phyloP scores from a whole-genome alignment of 1,140 invertebrate species.

The Brevipalpus yothersi region DNA sequence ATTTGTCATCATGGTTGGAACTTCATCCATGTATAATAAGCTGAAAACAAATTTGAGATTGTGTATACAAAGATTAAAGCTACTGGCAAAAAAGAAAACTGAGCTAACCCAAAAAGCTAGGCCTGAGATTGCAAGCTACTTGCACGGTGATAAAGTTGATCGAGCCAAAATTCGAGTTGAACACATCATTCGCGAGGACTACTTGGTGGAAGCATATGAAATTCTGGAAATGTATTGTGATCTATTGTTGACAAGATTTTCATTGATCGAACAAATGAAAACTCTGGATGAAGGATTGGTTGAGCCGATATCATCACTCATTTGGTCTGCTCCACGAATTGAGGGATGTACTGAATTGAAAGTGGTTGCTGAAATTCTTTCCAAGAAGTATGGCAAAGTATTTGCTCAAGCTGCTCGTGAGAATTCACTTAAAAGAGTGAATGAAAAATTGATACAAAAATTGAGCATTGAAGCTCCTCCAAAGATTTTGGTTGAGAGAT shows the following conservation, averaged over 20 bases:
- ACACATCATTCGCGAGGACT: slow-evolving; percentile 95
- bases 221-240: slow-evolving; percentile 98
- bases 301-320: slow-evolving; percentile 80
- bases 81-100: slow-evolving; percentile 93
- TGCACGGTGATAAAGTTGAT: slow-evolving; percentile 58
- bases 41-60: slow-evolving; percentile 85
- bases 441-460: slow-evolving; percentile 86
- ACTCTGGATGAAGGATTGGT: slow-evolving; percentile 79
- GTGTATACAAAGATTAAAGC: slow-evolving; percentile 70
- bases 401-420: slow-evolving; percentile 62
- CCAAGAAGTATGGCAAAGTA: slow-evolving; percentile 76
- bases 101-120: slow-evolving; percentile 83
- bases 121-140: slow-evolving; percentile 92
- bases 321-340: slow-evolving; percentile 78
- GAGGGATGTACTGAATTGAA: slow-evolving; percentile 43
- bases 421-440: slow-evolving; percentile 51
- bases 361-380: slow-evolving; percentile 65
- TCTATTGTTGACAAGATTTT: slow-evolving; percentile 83
- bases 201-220: slow-evolving; percentile 94
- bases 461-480: slow-evolving; percentile 83
- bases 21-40: slow-evolving; percentile 51
- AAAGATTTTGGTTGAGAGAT: slow-evolving; percentile 83
- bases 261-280: slow-evolving; percentile 90
- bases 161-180: slow-evolving; percentile 85
- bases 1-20: not conserved